These are phyloP conservation scores for Apogon hyalosoma DNA, from an alignment of 2,797 vertebrate genomes.

Conservation along the genomic window DNA sequence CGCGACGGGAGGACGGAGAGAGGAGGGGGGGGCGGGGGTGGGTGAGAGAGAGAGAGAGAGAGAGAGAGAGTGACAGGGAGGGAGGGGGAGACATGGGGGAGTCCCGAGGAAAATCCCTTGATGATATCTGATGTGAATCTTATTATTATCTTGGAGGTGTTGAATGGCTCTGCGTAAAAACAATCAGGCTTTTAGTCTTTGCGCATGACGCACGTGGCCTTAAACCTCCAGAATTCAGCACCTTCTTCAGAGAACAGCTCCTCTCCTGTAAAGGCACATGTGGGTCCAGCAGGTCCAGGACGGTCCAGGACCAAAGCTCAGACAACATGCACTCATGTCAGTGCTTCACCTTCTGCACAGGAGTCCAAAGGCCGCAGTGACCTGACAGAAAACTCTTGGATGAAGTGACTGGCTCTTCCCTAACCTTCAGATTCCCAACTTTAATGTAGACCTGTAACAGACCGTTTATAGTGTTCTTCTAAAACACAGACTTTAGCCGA, in stretches of 20 bases:
- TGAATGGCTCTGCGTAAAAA: background rate
- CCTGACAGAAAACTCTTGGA: too few species aligned
- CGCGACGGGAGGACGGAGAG: conserved; percentile 25
- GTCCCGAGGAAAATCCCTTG: conserved; percentile 62
- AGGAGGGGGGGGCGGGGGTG: conserved; percentile 23
- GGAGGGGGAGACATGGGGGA: conserved; percentile 27
- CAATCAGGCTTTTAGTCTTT: background rate
- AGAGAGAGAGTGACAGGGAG: conserved; percentile 10
- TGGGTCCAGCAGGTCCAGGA: too few species aligned
- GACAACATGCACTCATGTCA: too few species aligned
- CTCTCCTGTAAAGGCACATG: conserved; percentile 4
- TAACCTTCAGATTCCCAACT: too few species aligned
- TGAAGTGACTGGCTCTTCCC: too few species aligned
- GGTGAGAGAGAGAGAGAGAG: conserved; percentile 25
- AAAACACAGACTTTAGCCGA: too few species aligned
- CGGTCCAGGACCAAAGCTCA: too few species aligned
- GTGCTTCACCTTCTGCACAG: too few species aligned
- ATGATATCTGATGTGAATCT: conserved; percentile 44
- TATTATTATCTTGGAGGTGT: background rate
- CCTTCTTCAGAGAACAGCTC: conserved; percentile 75
- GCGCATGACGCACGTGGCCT: background rate
- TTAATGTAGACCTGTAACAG: too few species aligned
- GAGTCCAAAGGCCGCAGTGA: too few species aligned
- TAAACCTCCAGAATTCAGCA: conserved; percentile 66
- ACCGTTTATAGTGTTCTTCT: too few species aligned